phyloP scores from a whole-genome alignment of 1,140 invertebrate species.

The Neodiprion fabricii region DNA sequence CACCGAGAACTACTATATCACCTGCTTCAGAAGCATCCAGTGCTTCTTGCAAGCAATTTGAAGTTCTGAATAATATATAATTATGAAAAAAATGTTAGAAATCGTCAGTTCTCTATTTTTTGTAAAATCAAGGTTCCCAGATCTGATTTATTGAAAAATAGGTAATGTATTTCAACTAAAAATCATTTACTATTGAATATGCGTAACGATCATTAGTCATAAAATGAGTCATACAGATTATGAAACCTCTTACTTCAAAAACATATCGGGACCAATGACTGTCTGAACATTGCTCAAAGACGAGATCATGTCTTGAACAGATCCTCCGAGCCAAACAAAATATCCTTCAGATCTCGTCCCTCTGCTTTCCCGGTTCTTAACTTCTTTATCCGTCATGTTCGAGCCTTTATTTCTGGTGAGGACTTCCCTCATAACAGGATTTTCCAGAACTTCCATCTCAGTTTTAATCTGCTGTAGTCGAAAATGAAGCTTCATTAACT shows the following conservation, averaged over 20 bases:
- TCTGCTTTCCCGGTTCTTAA: slow-evolving; percentile 35
- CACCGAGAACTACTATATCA: slow-evolving; percentile 58
- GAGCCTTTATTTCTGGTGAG: slow-evolving; percentile 46
- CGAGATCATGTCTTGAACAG: slow-evolving; percentile 56
- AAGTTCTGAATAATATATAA: slow-evolving; percentile 37
- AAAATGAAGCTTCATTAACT: slow-evolving; percentile 65
- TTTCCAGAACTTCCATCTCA: slow-evolving; percentile 69
- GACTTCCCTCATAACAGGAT: slow-evolving; percentile 64
- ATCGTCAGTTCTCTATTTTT: no score
- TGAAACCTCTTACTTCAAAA: slow-evolving; percentile 47
- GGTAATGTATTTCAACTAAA: no score
- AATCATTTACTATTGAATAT: no score
- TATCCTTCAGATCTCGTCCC: slow-evolving; percentile 46
- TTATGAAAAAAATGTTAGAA: no score
- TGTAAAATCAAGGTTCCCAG: no score
- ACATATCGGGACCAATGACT: slow-evolving; percentile 48
- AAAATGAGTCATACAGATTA: not conserved
- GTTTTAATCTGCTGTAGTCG: slow-evolving; percentile 66
- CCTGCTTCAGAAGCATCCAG: slow-evolving; percentile 54
- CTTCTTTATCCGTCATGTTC: slow-evolving; percentile 36
- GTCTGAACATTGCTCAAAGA: slow-evolving; percentile 54
- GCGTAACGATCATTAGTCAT: no score
- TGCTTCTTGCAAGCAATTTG: slow-evolving; percentile 56
- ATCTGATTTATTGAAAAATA: no score
- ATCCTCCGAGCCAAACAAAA: slow-evolving; percentile 61